These are phyloP conservation scores for Xylophagus ater DNA, from an alignment of 2,888 invertebrate genomes.

Conservation along the genomic window DNA sequence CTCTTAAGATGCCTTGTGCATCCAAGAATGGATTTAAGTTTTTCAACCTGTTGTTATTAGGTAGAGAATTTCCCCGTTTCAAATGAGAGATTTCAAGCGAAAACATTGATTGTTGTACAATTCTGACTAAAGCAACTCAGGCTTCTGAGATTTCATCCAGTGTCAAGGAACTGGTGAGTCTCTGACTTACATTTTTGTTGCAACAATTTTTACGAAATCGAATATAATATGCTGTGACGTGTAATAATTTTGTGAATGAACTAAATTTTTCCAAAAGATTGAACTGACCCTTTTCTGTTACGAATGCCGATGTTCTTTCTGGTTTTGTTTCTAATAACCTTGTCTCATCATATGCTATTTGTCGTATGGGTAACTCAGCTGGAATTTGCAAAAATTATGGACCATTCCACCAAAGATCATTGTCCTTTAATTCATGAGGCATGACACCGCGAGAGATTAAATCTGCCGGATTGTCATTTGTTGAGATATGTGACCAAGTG, in stretches of 20 bases:
- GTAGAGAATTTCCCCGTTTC: too few species aligned
- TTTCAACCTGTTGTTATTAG: too few species aligned
- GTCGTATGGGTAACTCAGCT: background rate
- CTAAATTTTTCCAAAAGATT: constrained; percentile 7
- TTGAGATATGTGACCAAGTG: constrained; percentile 4
- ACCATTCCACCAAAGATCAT: constrained; percentile 7
- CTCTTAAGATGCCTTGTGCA: too few species aligned
- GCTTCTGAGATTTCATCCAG: background rate
- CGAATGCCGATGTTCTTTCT: background rate
- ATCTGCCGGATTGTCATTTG: constrained; percentile 1
- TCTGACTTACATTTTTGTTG: background rate
- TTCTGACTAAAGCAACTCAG: background rate
- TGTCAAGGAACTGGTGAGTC: background rate
- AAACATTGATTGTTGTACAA: background rate
- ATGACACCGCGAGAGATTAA: constrained; percentile 3
- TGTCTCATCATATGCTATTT: background rate
- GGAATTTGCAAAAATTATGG: constrained; percentile 1
- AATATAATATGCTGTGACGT: background rate
- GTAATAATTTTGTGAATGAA: constrained; percentile 3
- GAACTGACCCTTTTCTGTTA: too few species aligned
- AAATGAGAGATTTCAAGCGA: too few species aligned
- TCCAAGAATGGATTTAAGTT: too few species aligned
- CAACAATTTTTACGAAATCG: background rate
- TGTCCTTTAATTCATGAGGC: background rate
- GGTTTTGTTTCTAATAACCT: background rate